phyloP scores from a whole-genome alignment of 2,113 vertebrate genomes.

The Solea senegalensis region DNA sequence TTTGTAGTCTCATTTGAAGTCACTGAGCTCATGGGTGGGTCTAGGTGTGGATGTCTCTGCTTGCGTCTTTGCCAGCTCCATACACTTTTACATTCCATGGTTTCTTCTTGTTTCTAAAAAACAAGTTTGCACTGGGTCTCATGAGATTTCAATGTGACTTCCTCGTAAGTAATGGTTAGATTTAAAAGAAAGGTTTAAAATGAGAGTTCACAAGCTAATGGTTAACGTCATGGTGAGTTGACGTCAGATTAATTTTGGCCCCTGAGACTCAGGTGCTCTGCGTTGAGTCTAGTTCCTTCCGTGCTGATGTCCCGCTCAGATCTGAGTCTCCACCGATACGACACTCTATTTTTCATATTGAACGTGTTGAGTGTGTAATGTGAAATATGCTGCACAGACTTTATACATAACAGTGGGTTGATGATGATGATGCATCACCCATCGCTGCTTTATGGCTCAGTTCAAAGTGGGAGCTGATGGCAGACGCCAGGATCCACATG shows the following conservation, averaged over 20 bases:
- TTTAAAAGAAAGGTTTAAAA: background rate
- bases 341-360: background rate
- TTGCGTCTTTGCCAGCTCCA: no score
- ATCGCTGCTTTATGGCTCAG: background rate
- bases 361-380: background rate
- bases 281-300: background rate
- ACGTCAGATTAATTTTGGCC: background rate
- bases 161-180: no score
- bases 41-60: no score
- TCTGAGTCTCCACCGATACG: background rate
- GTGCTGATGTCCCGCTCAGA: no score
- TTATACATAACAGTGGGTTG: background rate
- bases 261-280: background rate
- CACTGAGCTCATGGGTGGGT: no score
- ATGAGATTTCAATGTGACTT: no score
- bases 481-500: background rate
- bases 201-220: background rate
- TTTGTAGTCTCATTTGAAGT: no score
- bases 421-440: background rate
- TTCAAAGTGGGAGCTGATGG: conserved; percentile 16
- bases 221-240: background rate
- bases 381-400: background rate
- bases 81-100: no score
- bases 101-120: no score
- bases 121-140: no score